Evolutionary conservation across 2,888 invertebrate species (phyloP), one percentile per base, ranked within the genome.

Genomic region (Macrophya annulata): DNA sequence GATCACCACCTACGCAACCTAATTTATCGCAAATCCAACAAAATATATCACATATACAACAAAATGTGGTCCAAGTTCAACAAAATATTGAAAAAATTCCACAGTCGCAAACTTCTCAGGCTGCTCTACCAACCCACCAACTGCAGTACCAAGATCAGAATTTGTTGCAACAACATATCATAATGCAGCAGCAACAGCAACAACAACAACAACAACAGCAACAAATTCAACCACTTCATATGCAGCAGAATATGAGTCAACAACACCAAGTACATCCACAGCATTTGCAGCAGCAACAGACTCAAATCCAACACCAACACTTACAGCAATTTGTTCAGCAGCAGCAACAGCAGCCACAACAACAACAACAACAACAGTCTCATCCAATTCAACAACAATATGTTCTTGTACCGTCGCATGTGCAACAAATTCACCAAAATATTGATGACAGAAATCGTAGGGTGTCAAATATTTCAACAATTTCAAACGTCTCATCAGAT

Each of bases 401-500:
- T 51, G 85, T 85, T 65, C 37, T 77, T 31, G 77, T 68, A 21
- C 77, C 85, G 10, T 17, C 77, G 15, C 77, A 85, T 51, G 77
- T 85, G 43, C 81, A 82, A 37, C 85, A 85, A 85, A 77, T 92
- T 43, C 91, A 91, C 59, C 88, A 91, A 55, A 89, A 86, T 65
- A 84, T 88, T 0, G 93, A 93, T n/a, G 93, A 93, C 31, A 90
- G 92, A 51, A 92, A 92, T 85, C 91, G 93, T 40, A 90, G 93
- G n/a, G 89, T 92, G 25, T 92, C 93, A 0, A 93, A 91, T 85
- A 92, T 92, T 82, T 92, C 92, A 4, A 89, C 89, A 0, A 87
- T 89, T 0, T 91, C 92, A 4, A 92, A 90, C 45, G 85, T 92
- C 12, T 92, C 92, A 0, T 89, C 89, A 10, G 93, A 93, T 85